Conservation (phyloP, 2,797 vertebrate genomes). For the Leptatherina wallacei region DNA sequence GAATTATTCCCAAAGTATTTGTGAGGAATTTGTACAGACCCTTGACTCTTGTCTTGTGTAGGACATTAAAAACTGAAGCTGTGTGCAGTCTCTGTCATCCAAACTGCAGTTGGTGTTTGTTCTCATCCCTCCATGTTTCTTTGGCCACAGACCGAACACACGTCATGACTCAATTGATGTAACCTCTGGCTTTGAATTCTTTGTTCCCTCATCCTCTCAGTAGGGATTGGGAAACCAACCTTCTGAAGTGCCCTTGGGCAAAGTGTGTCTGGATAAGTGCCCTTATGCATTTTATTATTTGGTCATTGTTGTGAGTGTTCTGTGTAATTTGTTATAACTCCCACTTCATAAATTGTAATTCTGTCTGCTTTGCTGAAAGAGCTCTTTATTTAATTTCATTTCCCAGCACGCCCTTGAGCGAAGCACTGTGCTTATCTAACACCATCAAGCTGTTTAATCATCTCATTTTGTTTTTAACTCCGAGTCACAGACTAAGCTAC, state of each 20-base stretch:
- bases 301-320: conserved; percentile 41
- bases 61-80: conserved; percentile 36
- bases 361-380: conserved; percentile 48
- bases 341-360: conserved; percentile 57
- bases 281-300: conserved; percentile 26
- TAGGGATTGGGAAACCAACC: conserved; percentile 34
- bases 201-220: conserved; percentile 25
- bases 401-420: conserved; percentile 60
- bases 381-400: conserved; percentile 56
- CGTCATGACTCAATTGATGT: conserved; percentile 49
- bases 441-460: conserved; percentile 64
- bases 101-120: conserved; percentile 35
- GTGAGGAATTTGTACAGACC: conserved; percentile 9
- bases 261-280: conserved; percentile 33
- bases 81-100: conserved; percentile 13
- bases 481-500: conserved; percentile 36
- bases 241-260: conserved; percentile 49
- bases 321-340: conserved; percentile 48
- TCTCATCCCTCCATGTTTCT: conserved; percentile 26
- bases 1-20: conserved; percentile 22
- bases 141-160: conserved; percentile 31
- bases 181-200: conserved; percentile 36
- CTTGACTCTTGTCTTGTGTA: conserved; percentile 19
- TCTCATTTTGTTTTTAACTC: conserved; percentile 61
- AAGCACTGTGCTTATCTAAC: conserved; percentile 63